Base-by-base conservation (phyloP, 2,797 vertebrate genomes). In the Mustela erminea region DNA sequence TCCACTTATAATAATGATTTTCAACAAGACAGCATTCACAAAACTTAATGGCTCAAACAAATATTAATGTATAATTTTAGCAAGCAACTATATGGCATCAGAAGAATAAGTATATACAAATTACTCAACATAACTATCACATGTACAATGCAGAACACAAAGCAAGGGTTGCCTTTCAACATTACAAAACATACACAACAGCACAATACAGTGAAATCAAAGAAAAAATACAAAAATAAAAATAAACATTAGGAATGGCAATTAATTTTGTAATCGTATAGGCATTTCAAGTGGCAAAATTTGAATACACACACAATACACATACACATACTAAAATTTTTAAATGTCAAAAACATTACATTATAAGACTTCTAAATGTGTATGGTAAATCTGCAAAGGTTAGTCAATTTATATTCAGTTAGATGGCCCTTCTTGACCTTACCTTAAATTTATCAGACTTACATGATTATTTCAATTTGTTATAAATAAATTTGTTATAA, bases 11-110 rank as follows among this genome's bases (percentile, higher is more conserved):
- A 81, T 92, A 97, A 98, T 77, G 25, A 72, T 38, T 87, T 95
- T 97, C 90, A 87, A 64, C 66, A 78, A 95, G 4, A 52, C 13
- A 93, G 17, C 60, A 56, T 85, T 72, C 84, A 80, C 23, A 88
- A 80, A 98, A 86, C 6, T 96, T 96, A 92, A 72, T 96, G 87
- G 49, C 66, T 94, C 92, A 98, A 98, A 32, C 66, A 96, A 93
- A 95, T 68, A 96, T 87, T 96, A 97, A n/a, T 29, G 82, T 93
- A 75, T 87, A 6, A 82, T 96, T 98, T 97, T 90, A 96, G 85
- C 83, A 97, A 97, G 62, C 3, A 91, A 18, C 20, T 95, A 85
- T 35, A 82, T 23, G 58, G 4, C 3, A 93, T 90, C 6, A 91
- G 32, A 64, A 94, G 70, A 96, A 68, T 25, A 96, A 74, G 32